phyloP scores from a whole-genome alignment of 2,113 vertebrate species.

The Sorex fumeus region DNA sequence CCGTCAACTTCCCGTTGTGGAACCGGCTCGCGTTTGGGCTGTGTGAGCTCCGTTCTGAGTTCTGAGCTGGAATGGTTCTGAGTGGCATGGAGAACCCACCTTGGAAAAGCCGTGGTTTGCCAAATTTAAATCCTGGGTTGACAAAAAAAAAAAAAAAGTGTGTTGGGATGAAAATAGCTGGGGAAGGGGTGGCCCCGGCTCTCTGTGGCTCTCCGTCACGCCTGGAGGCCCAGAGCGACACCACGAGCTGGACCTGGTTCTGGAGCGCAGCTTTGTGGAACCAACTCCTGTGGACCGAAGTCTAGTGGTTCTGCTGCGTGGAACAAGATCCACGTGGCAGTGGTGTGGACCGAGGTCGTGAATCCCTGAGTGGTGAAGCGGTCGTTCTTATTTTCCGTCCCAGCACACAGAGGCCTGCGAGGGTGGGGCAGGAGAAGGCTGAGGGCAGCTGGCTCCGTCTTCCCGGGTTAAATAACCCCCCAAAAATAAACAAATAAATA shows the following conservation, averaged over 20 bases:
- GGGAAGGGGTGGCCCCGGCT: too few relatives aligned
- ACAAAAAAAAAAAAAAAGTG: not conserved
- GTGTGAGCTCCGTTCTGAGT: too few relatives aligned
- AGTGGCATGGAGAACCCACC: not conserved
- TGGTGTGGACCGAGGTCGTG: too few relatives aligned
- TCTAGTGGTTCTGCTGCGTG: too few relatives aligned
- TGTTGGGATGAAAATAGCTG: not conserved
- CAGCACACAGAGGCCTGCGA: too few relatives aligned
- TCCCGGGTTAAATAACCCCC: not conserved
- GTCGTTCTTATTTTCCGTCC: not conserved
- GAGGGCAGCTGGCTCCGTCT: not conserved
- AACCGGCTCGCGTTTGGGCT: too few relatives aligned
- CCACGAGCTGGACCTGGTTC: not conserved
- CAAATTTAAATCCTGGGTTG: not conserved
- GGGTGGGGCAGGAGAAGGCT: not conserved
- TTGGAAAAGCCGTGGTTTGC: slow-evolving; percentile 12
- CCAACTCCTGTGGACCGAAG: too few relatives aligned
- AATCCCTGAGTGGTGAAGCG: too few relatives aligned
- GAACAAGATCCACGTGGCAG: too few relatives aligned
- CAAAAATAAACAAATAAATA: too few relatives aligned
- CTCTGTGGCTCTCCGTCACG: rapidly evolving
- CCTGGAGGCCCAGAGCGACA: not conserved
- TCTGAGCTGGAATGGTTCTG: not conserved
- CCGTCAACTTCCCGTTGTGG: too few relatives aligned
- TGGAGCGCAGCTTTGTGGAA: too few relatives aligned